Percentiles rank a stretch among this genome's conserved stretches.
Evolutionary conservation across 2,113 vertebrate genomes (phyloP).

Genomic region (Toxostoma redivivum): DNA sequence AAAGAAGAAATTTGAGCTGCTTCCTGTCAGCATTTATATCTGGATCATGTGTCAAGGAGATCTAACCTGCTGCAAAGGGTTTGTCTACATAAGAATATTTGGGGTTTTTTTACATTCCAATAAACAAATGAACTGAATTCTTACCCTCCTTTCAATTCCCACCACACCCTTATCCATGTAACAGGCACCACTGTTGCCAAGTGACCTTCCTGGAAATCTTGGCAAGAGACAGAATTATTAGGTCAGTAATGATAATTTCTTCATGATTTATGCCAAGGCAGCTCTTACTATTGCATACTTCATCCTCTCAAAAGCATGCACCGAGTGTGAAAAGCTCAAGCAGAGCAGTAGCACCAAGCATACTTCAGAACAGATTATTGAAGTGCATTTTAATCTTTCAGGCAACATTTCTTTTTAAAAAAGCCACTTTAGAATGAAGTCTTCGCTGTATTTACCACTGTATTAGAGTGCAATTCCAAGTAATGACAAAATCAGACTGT

Average conservation of each 20-base stretch:
- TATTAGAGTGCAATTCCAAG: not conserved
- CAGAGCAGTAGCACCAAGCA: not conserved
- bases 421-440: not conserved
- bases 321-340: not conserved
- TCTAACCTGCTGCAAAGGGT: not conserved
- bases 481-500: not conserved
- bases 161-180: not conserved
- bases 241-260: not conserved
- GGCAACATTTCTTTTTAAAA: not conserved
- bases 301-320: not conserved
- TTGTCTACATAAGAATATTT: not conserved
- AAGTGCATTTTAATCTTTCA: not conserved
- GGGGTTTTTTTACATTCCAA: not conserved
- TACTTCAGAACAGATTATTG: not conserved
- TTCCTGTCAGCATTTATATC: not conserved
- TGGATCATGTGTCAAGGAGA: not conserved
- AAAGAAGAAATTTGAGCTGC: not conserved
- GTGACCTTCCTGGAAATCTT: not conserved
- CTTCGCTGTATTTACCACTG: not conserved
- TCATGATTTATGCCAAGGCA: not conserved
- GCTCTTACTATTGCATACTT: not conserved
- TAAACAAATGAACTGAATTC: not conserved
- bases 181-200: not conserved
- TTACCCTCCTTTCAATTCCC: not conserved
- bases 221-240: not conserved